These are phyloP conservation scores for Chalcis sispes DNA, from an alignment of 2,888 invertebrate species.

Conservation along the genomic window DNA sequence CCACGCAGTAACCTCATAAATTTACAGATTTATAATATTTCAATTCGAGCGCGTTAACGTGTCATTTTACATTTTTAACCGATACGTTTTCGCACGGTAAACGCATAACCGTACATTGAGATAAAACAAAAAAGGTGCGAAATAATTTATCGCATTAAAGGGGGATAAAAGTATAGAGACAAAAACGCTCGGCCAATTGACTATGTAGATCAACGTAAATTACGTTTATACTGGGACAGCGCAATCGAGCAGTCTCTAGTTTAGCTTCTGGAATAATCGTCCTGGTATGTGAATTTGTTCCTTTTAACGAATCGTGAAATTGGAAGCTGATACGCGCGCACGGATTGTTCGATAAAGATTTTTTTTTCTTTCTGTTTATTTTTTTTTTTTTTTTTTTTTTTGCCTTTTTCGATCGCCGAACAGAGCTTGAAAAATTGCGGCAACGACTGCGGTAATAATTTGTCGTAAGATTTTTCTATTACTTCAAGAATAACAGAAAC, in stretches of 20 bases:
- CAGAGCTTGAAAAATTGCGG: too few relatives aligned
- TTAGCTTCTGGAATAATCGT: slow-evolving; percentile 40
- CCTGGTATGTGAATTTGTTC: neutral
- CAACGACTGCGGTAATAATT: too few relatives aligned
- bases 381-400: too few relatives aligned
- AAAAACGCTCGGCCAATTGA: slow-evolving; percentile 18
- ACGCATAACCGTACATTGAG: neutral
- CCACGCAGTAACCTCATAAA: too few relatives aligned
- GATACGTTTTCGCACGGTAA: too few relatives aligned
- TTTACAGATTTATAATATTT: too few relatives aligned
- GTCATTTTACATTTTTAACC: too few relatives aligned
- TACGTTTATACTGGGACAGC: slow-evolving; percentile 30
- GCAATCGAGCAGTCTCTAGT: slow-evolving; percentile 37
- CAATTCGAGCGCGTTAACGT: too few relatives aligned
- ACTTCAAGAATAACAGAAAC: too few relatives aligned
- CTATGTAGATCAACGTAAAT: slow-evolving; percentile 26
- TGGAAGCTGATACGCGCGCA: neutral
- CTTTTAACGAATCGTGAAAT: neutral
- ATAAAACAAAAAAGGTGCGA: slow-evolving; percentile 6
- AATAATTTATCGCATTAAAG: slow-evolving; percentile 3
- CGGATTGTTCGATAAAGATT: neutral
- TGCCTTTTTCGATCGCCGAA: too few relatives aligned
- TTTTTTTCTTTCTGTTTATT: neutral
- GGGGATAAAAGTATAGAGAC: slow-evolving; percentile 23
- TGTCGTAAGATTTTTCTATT: too few relatives aligned